Evolutionary conservation across 37 sponge, comb jelly and placozoan genomes (phyloP).

Genomic region (Lycopodina hypogea): DNA sequence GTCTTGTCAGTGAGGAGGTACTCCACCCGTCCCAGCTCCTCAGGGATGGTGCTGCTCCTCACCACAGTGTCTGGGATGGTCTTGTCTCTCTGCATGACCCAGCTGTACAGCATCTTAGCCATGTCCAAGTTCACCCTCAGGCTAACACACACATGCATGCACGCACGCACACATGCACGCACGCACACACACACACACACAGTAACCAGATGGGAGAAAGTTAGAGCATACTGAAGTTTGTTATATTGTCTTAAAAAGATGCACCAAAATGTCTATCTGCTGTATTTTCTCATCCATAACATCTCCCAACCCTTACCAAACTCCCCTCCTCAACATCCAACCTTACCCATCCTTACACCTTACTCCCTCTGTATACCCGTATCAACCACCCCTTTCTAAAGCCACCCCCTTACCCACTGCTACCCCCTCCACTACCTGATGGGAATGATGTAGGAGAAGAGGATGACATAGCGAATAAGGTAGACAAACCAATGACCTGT

Average conservation of each 20-base stretch:
- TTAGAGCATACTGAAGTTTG: background rate
- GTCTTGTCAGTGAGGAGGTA: slow-evolving; percentile 92
- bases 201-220: background rate
- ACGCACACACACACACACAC: too few species aligned
- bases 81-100: slow-evolving; percentile 84
- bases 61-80: slow-evolving; percentile 86
- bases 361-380: background rate
- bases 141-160: slow-evolving; percentile 25
- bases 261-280: too few species aligned
- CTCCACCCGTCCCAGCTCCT: slow-evolving; percentile 88
- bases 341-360: background rate
- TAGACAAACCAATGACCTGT: slow-evolving; percentile 72
- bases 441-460: slow-evolving; percentile 95
- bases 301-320: background rate
- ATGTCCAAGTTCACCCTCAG: slow-evolving; percentile 93
- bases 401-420: background rate
- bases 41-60: slow-evolving; percentile 90
- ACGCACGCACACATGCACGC: background rate
- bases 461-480: slow-evolving; percentile 80
- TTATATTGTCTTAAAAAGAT: too few species aligned
- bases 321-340: background rate
- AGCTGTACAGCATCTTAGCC: slow-evolving; percentile 87
- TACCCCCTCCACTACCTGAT: slow-evolving; percentile 64
- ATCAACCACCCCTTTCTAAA: background rate
- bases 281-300: too few species aligned